Evolutionary conservation across 2,113 vertebrate genomes (phyloP), one percentile per base, ranked within the genome.

Genomic region (Ailurus styani): DNA sequence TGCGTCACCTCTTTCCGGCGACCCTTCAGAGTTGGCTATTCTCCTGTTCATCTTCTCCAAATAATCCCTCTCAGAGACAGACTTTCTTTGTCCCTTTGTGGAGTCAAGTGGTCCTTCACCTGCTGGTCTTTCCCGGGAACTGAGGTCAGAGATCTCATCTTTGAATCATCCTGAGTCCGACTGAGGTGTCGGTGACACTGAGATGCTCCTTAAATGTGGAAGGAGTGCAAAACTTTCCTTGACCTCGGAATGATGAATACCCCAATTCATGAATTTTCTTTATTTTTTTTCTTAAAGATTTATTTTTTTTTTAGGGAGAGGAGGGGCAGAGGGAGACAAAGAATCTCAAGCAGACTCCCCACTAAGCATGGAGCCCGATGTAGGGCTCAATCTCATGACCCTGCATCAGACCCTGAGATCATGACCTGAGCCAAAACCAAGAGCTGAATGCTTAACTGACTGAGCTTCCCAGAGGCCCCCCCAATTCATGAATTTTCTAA

Each of bases 131-230:
- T 29, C 54, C 31, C 7, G 5, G 45, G 52, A 42, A n/a, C 54
- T 5, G 7, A 34, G 37, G 60, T 83, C 72, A n/a, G 10, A 54
- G 17, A 14, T 64, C 50, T 57, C 14, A 1, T 77, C 73, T 70
- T 34, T 27, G 25, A 57, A 8, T 25, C 42, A 3, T n/a, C 42
- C 10, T 4, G 25, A 40, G 52, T 27, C 17, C 0, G 1, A 47
- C 13, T 0, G 1, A 11, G 3, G 21, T 7, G 7, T 81, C 84
- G 45, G 12, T 2, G 13, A 37, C 23, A 6, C 6, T 34, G 45
- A 75, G 54, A 34, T 23, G 18, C n/a, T 54, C 40, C 50, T 29
- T 70, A 25, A 18, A 6, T 4, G n/a, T 27, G 55, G 31, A n/a
- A 2, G 60, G 34, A 57, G n/a, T 15, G 4, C 27, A 11, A 27